Conservation (phyloP, 2,888 invertebrate genomes). For the Mantis religiosa region DNA sequence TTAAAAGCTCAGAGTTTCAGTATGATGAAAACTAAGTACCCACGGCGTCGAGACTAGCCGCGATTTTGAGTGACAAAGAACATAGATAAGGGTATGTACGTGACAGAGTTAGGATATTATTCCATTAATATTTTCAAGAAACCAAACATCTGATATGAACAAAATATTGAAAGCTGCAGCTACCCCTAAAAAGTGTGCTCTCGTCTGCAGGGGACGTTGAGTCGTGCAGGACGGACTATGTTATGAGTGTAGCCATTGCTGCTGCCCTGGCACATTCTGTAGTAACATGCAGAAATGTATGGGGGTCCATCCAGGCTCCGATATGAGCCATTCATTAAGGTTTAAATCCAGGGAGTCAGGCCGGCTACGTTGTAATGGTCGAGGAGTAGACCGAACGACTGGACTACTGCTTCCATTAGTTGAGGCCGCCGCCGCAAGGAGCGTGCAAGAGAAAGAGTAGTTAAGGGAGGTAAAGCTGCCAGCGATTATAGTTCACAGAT, state of each 20-base stretch:
- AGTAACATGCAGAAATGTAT: conserved; percentile 28
- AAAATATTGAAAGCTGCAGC: no score
- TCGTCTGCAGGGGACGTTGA: not conserved
- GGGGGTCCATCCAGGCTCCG: conserved; percentile 27
- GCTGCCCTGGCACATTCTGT: conserved; percentile 9
- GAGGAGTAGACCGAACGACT: conserved; percentile 4
- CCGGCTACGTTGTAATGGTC: conserved; percentile 20
- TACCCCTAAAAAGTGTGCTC: not conserved
- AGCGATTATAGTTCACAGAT: not conserved
- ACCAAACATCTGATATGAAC: no score
- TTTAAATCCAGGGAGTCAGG: conserved; percentile 20
- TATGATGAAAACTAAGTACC: no score
- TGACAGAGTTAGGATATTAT: no score
- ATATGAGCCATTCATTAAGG: conserved; percentile 31
- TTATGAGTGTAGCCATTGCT: conserved; percentile 23
- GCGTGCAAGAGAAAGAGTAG: not conserved
- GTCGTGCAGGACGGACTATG: conserved; percentile 4
- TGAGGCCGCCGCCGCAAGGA: conserved; percentile 2
- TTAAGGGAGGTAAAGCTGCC: not conserved
- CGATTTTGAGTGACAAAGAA: no score
- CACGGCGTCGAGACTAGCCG: no score
- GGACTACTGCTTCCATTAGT: conserved; percentile 23
- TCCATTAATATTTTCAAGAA: no score
- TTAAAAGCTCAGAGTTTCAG: no score
- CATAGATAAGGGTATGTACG: no score